Evolutionary conservation across 2,797 vertebrate species (phyloP).

Genomic region (Phrynocephalus guinanensis): DNA sequence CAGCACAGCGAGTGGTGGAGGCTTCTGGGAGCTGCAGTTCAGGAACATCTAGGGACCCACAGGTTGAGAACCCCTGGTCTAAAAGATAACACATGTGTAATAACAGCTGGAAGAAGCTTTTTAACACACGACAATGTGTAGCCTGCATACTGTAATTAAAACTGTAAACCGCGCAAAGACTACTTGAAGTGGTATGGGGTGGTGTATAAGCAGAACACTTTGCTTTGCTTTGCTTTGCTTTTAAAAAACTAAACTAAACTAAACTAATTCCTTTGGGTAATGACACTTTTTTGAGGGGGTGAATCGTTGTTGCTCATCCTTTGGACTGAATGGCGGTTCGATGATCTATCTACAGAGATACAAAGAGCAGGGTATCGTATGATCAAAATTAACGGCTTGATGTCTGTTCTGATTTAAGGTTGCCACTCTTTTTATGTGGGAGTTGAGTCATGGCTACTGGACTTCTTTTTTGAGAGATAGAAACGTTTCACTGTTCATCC

Average conservation of each 20-base stretch:
- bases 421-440: neutral
- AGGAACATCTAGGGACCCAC: too few relatives aligned
- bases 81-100: neutral
- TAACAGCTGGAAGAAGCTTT: neutral
- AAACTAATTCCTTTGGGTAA: neutral
- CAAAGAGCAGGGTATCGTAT: neutral
- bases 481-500: too few relatives aligned
- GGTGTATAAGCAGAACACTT: too few relatives aligned
- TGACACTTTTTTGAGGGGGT: neutral
- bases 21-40: too few relatives aligned
- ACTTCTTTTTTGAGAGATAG: too few relatives aligned
- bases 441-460: too few relatives aligned
- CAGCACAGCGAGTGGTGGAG: too few relatives aligned
- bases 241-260: neutral
- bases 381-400: neutral
- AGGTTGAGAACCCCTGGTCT: neutral
- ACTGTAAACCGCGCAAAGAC: too few relatives aligned
- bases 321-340: neutral
- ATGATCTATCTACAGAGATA: slow-evolving; percentile 1
- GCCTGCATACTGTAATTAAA: too few relatives aligned
- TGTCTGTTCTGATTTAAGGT: neutral
- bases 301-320: neutral
- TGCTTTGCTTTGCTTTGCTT: neutral
- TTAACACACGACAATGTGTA: neutral
- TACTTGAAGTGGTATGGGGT: too few relatives aligned